phyloP scores from a whole-genome alignment of 2,113 vertebrate species.

The Dromaius novaehollandiae region DNA sequence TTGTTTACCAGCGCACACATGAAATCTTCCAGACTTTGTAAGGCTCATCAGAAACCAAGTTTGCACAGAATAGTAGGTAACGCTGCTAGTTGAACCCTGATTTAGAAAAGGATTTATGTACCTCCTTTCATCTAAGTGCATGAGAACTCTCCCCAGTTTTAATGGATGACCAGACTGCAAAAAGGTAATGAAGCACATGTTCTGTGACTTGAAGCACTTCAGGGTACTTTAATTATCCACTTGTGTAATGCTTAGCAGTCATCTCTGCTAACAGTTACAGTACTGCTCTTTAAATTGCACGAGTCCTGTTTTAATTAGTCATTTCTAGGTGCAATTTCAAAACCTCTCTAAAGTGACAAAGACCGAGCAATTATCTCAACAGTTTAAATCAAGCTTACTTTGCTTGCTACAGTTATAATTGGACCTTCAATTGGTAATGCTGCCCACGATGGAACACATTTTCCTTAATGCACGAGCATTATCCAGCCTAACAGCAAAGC shows the following conservation, averaged over 20 bases:
- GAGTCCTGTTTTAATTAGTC: neutral
- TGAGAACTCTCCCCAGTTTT: neutral
- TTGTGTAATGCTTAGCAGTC: neutral
- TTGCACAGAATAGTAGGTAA: neutral
- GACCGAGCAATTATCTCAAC: neutral
- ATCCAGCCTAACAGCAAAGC: neutral
- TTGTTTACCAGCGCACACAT: neutral
- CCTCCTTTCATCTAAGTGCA: neutral
- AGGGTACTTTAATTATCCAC: neutral
- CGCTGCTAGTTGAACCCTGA: neutral
- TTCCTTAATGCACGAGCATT: neutral
- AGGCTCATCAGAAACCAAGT: neutral
- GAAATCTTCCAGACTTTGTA: neutral
- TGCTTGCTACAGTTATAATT: neutral
- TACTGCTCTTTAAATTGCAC: neutral
- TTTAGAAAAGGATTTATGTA: neutral
- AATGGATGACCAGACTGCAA: neutral
- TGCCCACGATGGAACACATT: rapidly evolving
- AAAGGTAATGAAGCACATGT: neutral
- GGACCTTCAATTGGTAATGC: neutral
- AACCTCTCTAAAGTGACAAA: neutral
- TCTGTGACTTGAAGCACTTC: neutral
- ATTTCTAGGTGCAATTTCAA: neutral
- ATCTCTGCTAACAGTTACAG: neutral
- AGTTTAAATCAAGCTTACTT: neutral